Conservation (phyloP, 2,888 invertebrate genomes). For the Cyaniris semiargus region DNA sequence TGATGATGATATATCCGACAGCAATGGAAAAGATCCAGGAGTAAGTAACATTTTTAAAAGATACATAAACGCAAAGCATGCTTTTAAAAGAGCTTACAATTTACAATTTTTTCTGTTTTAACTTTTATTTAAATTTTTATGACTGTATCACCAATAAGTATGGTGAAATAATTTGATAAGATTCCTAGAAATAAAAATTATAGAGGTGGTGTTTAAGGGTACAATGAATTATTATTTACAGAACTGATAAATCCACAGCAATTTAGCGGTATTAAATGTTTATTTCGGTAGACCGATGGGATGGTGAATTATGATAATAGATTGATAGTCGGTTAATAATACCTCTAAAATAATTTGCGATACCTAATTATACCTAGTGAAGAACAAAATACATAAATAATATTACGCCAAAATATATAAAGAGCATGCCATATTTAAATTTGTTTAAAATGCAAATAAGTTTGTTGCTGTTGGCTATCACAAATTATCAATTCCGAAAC, state of each 20-base stretch:
- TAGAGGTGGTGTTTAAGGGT: neutral
- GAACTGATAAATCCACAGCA: neutral
- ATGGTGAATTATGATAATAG: too few species aligned
- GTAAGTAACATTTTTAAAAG: constrained; percentile 52
- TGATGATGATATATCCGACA: constrained; percentile 43
- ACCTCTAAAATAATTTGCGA: too few species aligned
- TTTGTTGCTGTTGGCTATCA: too few species aligned
- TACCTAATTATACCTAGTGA: too few species aligned
- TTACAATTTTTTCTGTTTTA: too few species aligned
- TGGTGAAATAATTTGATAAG: neutral
- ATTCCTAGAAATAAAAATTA: neutral
- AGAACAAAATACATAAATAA: too few species aligned
- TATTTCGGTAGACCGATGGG: neutral
- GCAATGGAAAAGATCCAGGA: constrained; percentile 56
- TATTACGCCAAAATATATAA: too few species aligned
- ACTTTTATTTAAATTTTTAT: too few species aligned
- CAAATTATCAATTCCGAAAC: too few species aligned
- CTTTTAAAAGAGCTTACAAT: neutral
- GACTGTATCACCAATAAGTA: neutral
- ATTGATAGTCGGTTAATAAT: too few species aligned
- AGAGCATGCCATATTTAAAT: too few species aligned
- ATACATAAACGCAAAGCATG: neutral
- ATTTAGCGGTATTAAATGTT: neutral
- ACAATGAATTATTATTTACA: neutral
- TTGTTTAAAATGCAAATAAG: too few species aligned